A percentile compares a stretch with the other conserved stretches of the same genome.
phyloP scores from a whole-genome alignment of 1,140 invertebrate species.

The Galleria mellonella region DNA sequence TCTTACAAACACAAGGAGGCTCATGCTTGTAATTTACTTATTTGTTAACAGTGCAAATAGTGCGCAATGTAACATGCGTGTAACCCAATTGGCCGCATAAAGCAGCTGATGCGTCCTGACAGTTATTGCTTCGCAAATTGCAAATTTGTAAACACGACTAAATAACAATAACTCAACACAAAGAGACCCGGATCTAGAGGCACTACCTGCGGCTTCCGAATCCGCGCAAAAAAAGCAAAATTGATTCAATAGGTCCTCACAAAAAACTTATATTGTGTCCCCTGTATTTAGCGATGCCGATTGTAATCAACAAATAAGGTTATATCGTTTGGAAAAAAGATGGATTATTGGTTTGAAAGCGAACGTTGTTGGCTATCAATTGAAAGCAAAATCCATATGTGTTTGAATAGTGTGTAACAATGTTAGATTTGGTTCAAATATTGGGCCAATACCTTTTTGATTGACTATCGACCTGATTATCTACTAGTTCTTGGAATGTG shows the following conservation, averaged over 20 bases:
- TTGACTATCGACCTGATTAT: slow-evolving; percentile 57
- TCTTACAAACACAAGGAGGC: too few species aligned
- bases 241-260: slow-evolving; percentile 50
- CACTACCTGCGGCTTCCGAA: slow-evolving; percentile 72
- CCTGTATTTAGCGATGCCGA: slow-evolving; percentile 55
- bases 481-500: slow-evolving; percentile 35
- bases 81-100: slow-evolving; percentile 44
- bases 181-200: slow-evolving; percentile 65
- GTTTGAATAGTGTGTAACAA: not conserved
- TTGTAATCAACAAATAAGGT: slow-evolving; percentile 56
- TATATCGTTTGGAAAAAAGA: slow-evolving; percentile 63
- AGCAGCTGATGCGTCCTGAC: slow-evolving; percentile 61
- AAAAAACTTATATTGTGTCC: slow-evolving; percentile 53
- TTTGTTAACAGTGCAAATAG: too few species aligned
- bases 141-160: slow-evolving; percentile 66
- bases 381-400: not conserved
- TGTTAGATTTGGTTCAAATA: slow-evolving; percentile 4
- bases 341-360: slow-evolving; percentile 55
- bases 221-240: slow-evolving; percentile 56
- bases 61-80: slow-evolving; percentile 12
- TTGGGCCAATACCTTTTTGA: slow-evolving; percentile 16
- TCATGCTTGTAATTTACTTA: too few species aligned
- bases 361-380: slow-evolving; percentile 22
- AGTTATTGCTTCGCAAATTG: slow-evolving; percentile 61
- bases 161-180: slow-evolving; percentile 44